Evolutionary conservation across 2,797 vertebrate genomes (phyloP).

Genomic region (Sebastes glaucus): DNA sequence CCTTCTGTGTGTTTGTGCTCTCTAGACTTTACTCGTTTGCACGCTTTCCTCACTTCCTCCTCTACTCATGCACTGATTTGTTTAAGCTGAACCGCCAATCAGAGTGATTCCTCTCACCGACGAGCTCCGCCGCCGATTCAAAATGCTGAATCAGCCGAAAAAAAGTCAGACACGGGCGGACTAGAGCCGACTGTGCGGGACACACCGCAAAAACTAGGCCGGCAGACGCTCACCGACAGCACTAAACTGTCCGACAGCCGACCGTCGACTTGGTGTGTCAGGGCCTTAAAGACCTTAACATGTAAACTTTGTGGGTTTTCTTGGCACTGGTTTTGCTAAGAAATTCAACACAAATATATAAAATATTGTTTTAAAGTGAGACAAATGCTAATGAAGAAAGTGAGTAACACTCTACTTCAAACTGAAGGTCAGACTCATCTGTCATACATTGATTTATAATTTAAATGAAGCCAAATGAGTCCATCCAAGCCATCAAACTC

Average conservation of each 20-base stretch:
- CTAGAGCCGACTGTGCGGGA: too few relatives aligned
- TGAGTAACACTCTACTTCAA: neutral
- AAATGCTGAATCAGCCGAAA: too few relatives aligned
- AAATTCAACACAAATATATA: neutral
- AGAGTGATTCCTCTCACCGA: too few relatives aligned
- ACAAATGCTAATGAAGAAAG: neutral
- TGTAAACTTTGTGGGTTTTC: neutral
- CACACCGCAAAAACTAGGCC: too few relatives aligned
- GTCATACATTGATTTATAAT: constrained; percentile 18
- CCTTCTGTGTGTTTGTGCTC: too few relatives aligned
- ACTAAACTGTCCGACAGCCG: too few relatives aligned
- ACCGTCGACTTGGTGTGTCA: rapidly evolving
- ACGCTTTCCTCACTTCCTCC: too few relatives aligned
- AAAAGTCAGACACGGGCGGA: too few relatives aligned
- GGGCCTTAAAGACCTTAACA: too few relatives aligned
- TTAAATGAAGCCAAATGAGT: constrained; percentile 21
- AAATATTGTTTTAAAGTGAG: neutral
- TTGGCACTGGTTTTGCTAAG: too few relatives aligned
- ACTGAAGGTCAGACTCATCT: constrained; percentile 7
- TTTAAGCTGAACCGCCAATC: too few relatives aligned
- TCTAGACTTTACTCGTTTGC: too few relatives aligned
- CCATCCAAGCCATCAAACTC: constrained; percentile 18
- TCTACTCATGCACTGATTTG: rapidly evolving
- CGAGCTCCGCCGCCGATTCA: rapidly evolving
- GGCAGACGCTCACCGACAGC: rapidly evolving